Evolutionary conservation across 2,113 vertebrate species (phyloP).

Genomic region (Malaclemys terrapin): DNA sequence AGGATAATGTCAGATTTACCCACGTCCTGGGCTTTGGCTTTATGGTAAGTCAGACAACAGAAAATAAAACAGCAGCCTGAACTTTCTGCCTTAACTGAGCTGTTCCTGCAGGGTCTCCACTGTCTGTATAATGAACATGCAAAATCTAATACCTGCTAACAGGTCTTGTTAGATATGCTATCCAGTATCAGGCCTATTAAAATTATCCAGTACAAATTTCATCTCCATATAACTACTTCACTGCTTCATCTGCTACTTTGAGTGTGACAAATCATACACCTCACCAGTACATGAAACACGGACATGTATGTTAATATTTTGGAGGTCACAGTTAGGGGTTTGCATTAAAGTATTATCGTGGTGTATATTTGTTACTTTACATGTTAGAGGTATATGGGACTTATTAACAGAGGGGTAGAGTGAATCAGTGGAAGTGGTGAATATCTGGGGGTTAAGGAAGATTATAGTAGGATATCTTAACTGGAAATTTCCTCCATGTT

Average conservation of each 20-base stretch:
- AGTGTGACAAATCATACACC: rapidly evolving
- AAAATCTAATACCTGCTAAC: neutral
- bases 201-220: neutral
- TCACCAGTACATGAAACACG: neutral
- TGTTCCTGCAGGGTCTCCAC: neutral
- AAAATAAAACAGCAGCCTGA: neutral
- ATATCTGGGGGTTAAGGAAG: neutral
- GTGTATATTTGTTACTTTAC: neutral
- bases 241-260: neutral
- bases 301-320: neutral
- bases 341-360: neutral
- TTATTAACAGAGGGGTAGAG: neutral
- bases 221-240: no score
- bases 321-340: neutral
- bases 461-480: neutral
- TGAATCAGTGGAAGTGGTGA: rapidly evolving
- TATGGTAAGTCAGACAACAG: slow-evolving; percentile 7
- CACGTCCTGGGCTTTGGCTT: slow-evolving; percentile 14
- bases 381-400: neutral
- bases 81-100: neutral
- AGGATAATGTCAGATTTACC: neutral
- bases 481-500: neutral
- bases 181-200: neutral
- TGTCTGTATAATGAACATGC: neutral
- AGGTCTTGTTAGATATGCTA: neutral